Conservation (phyloP, 1,140 invertebrate species). For the Drosophila willistoni region DNA sequence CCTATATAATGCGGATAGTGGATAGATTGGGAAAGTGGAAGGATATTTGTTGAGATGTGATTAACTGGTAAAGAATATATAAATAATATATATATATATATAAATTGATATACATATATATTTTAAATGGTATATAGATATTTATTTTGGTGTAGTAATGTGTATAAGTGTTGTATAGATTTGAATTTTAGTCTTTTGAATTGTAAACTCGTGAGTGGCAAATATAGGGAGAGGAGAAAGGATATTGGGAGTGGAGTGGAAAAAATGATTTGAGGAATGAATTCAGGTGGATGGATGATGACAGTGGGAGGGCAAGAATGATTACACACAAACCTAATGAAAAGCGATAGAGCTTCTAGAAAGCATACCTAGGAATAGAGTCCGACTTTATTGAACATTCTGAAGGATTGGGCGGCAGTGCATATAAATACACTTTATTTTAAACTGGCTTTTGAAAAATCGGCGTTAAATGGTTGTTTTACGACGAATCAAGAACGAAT, state of each 20-base stretch:
- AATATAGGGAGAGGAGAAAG: background rate
- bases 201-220: conserved; percentile 30
- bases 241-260: background rate
- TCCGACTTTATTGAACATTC: too few species aligned
- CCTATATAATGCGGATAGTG: conserved; percentile 86
- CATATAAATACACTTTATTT: too few species aligned
- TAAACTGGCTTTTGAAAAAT: too few species aligned
- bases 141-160: conserved; percentile 66
- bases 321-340: too few species aligned
- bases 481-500: too few species aligned
- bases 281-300: too few species aligned
- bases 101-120: conserved; percentile 17
- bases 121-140: conserved; percentile 1
- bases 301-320: too few species aligned
- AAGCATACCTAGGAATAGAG: too few species aligned
- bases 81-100: conserved; percentile 45
- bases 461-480: too few species aligned
- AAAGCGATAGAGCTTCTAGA: too few species aligned
- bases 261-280: background rate
- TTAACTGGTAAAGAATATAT: conserved; percentile 42
- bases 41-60: conserved; percentile 26
- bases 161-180: conserved; percentile 81
- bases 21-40: conserved; percentile 31
- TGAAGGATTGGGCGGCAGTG: too few species aligned
- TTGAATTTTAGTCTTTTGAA: conserved; percentile 74